A percentile compares a stretch with the other conserved stretches of the same genome.
These are phyloP conservation scores for Pangasianodon gigas DNA, from an alignment of 2,113 vertebrate species.

Conservation along the genomic window DNA sequence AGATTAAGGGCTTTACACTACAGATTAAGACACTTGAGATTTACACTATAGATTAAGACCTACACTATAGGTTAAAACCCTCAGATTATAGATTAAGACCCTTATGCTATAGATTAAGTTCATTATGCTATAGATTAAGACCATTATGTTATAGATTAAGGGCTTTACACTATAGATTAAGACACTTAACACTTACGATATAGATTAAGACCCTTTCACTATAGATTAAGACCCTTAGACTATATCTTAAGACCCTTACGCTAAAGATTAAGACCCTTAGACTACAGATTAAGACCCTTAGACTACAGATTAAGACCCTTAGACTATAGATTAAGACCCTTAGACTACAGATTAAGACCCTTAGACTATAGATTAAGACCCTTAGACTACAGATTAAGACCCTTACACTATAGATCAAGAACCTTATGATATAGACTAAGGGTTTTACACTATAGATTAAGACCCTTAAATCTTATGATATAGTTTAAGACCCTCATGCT, in stretches of 20 bases:
- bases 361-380: not conserved
- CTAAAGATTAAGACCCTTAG: not conserved
- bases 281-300: not conserved
- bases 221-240: not conserved
- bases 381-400: not conserved
- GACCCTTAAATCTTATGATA: not conserved
- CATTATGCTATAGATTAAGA: not conserved
- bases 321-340: not conserved
- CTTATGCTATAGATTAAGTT: not conserved
- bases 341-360: not conserved
- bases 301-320: not conserved
- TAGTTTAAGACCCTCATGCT: not conserved
- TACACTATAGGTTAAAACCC: not conserved
- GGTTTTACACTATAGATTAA: not conserved
- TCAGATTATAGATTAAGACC: not conserved
- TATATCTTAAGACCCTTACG: not conserved
- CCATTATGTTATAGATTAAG: not conserved
- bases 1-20: not conserved
- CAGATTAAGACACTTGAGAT: not conserved
- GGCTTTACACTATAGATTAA: not conserved
- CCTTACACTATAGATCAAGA: not conserved
- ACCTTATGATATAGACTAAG: not conserved
- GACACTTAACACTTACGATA: not conserved
- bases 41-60: not conserved
- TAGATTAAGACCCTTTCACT: not conserved